phyloP scores from a whole-genome alignment of 2,888 invertebrate species.

The Agrochola circellaris region DNA sequence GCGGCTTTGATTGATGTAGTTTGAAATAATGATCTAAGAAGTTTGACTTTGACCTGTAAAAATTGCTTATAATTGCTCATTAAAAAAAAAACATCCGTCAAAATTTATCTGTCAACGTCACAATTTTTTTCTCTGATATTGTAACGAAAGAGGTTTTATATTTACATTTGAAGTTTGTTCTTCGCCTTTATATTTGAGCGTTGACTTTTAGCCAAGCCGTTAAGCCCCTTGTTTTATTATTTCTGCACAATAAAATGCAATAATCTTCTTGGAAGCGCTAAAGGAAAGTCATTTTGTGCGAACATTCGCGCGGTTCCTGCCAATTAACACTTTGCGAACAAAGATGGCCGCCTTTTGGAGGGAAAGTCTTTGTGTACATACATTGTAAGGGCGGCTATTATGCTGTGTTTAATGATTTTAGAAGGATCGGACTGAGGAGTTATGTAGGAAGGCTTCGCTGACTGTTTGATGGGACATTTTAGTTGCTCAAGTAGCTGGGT shows the following conservation, averaged over 20 bases:
- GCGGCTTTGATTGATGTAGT: slow-evolving; percentile 59
- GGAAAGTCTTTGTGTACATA: slow-evolving; percentile 80
- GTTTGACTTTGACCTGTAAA: slow-evolving; percentile 39
- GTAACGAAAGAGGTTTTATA: slow-evolving; percentile 53
- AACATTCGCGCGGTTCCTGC: slow-evolving; percentile 78
- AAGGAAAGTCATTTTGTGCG: slow-evolving; percentile 75
- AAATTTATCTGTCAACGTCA: slow-evolving; percentile 15
- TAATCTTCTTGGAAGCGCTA: slow-evolving; percentile 74
- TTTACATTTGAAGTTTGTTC: slow-evolving; percentile 56
- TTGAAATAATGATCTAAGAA: slow-evolving; percentile 49
- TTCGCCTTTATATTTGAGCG: slow-evolving; percentile 53
- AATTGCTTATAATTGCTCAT: slow-evolving; percentile 42
- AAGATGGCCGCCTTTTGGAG: slow-evolving; percentile 81
- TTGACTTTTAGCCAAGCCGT: slow-evolving; percentile 63
- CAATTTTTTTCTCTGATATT: slow-evolving; percentile 20
- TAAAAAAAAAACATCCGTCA: slow-evolving; percentile 38
- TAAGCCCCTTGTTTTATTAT: slow-evolving; percentile 70
- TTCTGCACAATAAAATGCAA: slow-evolving; percentile 73
- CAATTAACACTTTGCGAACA: slow-evolving; percentile 88
- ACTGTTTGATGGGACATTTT: slow-evolving; percentile 25
- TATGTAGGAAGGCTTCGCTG: slow-evolving; percentile 36
- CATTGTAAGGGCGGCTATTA: slow-evolving; percentile 76
- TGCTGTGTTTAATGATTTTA: slow-evolving; percentile 70
- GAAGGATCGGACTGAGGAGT: slow-evolving; percentile 36
- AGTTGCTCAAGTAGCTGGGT: background rate